Conservation (phyloP, 2,797 vertebrate genomes). For the Sebastiscus albofasciatus region DNA sequence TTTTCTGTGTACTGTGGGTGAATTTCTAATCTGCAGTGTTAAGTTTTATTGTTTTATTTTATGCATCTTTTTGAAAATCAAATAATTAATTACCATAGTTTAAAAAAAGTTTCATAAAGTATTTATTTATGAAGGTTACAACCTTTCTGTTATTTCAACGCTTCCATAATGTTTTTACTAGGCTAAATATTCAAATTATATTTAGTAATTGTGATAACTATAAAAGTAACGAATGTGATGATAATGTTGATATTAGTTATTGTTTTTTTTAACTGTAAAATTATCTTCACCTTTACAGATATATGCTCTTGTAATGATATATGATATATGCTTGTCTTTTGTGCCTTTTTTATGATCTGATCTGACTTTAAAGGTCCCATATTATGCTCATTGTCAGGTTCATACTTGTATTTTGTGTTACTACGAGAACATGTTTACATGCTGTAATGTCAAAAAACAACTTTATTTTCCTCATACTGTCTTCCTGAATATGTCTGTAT, state of each 20-base stretch:
- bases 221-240: neutral
- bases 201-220: neutral
- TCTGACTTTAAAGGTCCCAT: neutral
- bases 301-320: neutral
- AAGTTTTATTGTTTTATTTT: neutral
- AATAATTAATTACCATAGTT: neutral
- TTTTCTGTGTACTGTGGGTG: no score
- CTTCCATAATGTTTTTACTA: neutral
- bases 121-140: neutral
- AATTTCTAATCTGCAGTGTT: neutral
- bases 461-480: no score
- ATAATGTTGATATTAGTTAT: neutral
- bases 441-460: no score
- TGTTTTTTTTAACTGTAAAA: neutral
- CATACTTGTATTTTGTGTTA: no score
- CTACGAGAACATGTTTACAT: no score
- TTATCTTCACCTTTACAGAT: neutral
- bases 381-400: no score
- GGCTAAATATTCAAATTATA: neutral
- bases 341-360: neutral
- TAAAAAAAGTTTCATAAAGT: neutral
- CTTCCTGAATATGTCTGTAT: no score
- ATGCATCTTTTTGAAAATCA: neutral
- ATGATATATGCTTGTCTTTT: no score
- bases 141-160: neutral